A percentile compares a stretch with the other conserved stretches of the same genome.
phyloP scores from a whole-genome alignment of 1,140 invertebrate species.

The Augochlora pura region DNA sequence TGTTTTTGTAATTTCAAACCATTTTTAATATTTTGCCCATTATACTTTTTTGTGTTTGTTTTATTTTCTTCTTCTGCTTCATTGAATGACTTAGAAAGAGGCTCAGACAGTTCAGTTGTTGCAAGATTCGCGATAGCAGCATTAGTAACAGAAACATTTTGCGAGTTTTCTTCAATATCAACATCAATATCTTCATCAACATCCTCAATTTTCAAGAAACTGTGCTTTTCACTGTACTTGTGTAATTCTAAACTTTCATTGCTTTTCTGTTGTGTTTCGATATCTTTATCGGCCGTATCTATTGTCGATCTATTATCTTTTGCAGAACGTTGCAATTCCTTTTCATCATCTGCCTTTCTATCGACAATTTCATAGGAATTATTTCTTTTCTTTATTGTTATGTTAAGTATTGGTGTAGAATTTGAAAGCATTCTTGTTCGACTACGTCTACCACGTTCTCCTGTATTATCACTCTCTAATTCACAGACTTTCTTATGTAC shows the following conservation, averaged over 20 bases:
- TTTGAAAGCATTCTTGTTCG: neutral
- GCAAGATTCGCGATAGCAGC: neutral
- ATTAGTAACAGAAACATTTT: neutral
- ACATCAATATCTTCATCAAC: conserved; percentile 70
- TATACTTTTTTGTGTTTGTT: neutral
- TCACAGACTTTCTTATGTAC: conserved; percentile 70
- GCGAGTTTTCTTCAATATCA: conserved; percentile 68
- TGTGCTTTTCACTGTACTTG: conserved; percentile 67
- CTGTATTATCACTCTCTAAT: neutral
- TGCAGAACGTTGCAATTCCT: conserved; percentile 25
- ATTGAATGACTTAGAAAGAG: neutral
- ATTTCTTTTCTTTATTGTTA: conserved; percentile 78
- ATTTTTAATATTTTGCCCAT: too few relatives aligned
- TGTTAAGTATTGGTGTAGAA: conserved; percentile 66
- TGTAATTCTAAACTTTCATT: neutral
- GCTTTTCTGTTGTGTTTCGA: neutral
- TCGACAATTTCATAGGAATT: conserved; percentile 77
- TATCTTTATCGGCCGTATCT: conserved; percentile 40
- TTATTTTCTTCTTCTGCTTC: neutral
- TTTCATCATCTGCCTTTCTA: conserved; percentile 59
- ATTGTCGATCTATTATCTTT: conserved; percentile 42
- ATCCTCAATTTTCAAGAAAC: conserved; percentile 63
- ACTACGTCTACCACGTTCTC: neutral
- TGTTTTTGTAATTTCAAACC: neutral
- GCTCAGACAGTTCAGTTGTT: neutral